phyloP scores from a whole-genome alignment of 2,797 vertebrate genomes.

The Pempheris klunzingeri region DNA sequence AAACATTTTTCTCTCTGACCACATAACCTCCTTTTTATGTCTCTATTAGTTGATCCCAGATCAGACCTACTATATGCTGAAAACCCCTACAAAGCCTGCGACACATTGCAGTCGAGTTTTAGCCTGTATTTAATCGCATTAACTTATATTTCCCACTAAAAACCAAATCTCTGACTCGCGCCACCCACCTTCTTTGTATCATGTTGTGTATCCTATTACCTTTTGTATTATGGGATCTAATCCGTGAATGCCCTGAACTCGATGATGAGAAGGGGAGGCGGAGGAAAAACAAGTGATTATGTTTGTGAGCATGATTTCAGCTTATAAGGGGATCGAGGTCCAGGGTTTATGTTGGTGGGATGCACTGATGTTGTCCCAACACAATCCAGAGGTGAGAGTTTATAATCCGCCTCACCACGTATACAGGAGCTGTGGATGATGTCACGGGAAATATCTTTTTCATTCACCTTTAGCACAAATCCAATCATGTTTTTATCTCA shows the following conservation, averaged over 20 bases:
- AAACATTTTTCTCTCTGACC: constrained; percentile 32
- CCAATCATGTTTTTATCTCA: neutral
- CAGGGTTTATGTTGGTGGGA: constrained; percentile 46
- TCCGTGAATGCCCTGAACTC: constrained; percentile 27
- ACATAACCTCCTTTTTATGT: constrained; percentile 32
- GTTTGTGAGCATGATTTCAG: constrained; percentile 38
- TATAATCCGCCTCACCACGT: constrained; percentile 16
- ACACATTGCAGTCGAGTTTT: constrained; percentile 18
- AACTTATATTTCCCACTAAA: constrained; percentile 32
- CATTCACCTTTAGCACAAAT: constrained; percentile 11
- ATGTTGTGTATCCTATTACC: constrained; percentile 43
- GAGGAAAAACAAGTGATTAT: constrained; percentile 30
- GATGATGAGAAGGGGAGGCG: neutral
- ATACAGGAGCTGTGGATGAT: constrained; percentile 1
- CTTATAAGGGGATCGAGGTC: constrained; percentile 36
- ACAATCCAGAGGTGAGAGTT: constrained; percentile 33
- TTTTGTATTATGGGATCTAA: constrained; percentile 38
- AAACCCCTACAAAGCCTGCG: constrained; percentile 39
- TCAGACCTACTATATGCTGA: constrained; percentile 41
- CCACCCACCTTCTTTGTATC: constrained; percentile 15
- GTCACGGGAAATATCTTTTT: constrained; percentile 5
- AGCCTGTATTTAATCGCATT: constrained; percentile 51
- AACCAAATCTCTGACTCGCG: constrained; percentile 32
- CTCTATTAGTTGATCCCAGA: constrained; percentile 46
- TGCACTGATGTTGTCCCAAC: constrained; percentile 48